These are phyloP conservation scores for Nycteola revayana DNA, from an alignment of 2,888 invertebrate species.

Conservation along the genomic window DNA sequence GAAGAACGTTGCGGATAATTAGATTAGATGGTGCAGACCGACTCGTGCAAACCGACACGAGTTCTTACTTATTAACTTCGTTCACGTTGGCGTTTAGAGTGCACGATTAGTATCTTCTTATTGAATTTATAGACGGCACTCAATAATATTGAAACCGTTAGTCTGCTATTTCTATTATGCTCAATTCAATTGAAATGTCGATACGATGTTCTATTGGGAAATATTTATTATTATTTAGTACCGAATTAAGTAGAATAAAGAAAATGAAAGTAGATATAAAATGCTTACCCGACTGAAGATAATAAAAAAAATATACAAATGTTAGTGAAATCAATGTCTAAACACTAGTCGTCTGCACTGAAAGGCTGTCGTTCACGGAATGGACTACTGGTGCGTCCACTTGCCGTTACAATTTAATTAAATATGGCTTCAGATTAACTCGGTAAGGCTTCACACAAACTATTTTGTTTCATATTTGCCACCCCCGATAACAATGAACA, in stretches of 20 bases:
- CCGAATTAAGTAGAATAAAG: too few relatives aligned
- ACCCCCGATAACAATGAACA: conserved; percentile 32
- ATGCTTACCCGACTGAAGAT: conserved; percentile 38
- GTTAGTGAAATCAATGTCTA: conserved; percentile 11
- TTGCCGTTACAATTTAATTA: conserved; percentile 77
- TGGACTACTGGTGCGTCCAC: conserved; percentile 56
- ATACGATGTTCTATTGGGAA: too few relatives aligned
- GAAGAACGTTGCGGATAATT: conserved; percentile 64
- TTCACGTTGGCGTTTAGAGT: conserved; percentile 27
- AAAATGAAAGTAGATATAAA: too few relatives aligned
- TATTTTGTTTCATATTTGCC: conserved; percentile 73
- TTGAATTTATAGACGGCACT: too few relatives aligned
- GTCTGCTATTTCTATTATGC: too few relatives aligned
- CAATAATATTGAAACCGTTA: too few relatives aligned
- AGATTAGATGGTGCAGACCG: conserved; percentile 52
- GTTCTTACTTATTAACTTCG: conserved; percentile 34
- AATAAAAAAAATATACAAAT: conserved; percentile 17
- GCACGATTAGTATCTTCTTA: conserved; percentile 14
- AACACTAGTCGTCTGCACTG: conserved; percentile 49
- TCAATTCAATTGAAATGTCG: too few relatives aligned
- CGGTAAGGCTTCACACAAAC: conserved; percentile 71
- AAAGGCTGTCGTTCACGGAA: conserved; percentile 53
- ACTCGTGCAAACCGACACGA: conserved; percentile 31
- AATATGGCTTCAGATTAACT: conserved; percentile 80
- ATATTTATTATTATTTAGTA: too few relatives aligned